phyloP scores from a whole-genome alignment of 1,140 invertebrate genomes.

The Charaxes varanes region DNA sequence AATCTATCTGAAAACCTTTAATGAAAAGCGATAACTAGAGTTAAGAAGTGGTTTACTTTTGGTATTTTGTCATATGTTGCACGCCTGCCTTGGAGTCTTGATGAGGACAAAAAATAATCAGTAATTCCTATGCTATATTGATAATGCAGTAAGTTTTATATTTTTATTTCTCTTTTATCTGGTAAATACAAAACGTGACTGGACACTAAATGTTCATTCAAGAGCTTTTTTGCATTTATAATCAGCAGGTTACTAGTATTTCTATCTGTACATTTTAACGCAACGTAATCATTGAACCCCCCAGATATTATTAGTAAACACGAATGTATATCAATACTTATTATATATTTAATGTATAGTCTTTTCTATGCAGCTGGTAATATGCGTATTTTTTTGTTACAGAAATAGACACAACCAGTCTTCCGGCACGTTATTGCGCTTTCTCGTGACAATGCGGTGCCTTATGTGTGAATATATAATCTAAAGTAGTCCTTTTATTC shows the following conservation, averaged over 20 bases:
- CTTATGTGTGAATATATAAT: constrained; percentile 49
- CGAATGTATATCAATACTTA: constrained; percentile 10
- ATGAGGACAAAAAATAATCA: constrained; percentile 73
- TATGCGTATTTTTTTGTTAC: constrained; percentile 52
- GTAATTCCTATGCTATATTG: constrained; percentile 67
- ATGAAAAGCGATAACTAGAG: constrained; percentile 36
- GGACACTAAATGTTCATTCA: constrained; percentile 1
- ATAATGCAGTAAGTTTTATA: constrained; percentile 70
- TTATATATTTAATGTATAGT: constrained; percentile 1
- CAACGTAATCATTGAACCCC: constrained; percentile 19
- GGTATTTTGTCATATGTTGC: constrained; percentile 71
- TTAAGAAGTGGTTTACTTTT: constrained; percentile 45
- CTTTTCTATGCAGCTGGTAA: constrained; percentile 10
- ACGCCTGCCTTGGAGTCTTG: constrained; percentile 70
- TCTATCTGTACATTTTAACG: constrained; percentile 22
- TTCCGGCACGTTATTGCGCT: constrained; percentile 62
- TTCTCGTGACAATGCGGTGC: constrained; percentile 63
- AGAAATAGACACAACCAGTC: constrained; percentile 66
- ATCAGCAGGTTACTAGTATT: constrained; percentile 45
- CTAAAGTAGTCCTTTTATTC: constrained; percentile 32
- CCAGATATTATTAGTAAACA: constrained; percentile 13
- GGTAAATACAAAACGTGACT: constrained; percentile 11
- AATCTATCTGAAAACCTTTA: constrained; percentile 29
- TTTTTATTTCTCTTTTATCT: constrained; percentile 22
- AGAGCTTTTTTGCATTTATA: constrained; percentile 30